Evolutionary conservation across 2,888 invertebrate species (phyloP).

Genomic region (Cremastinae sp.): DNA sequence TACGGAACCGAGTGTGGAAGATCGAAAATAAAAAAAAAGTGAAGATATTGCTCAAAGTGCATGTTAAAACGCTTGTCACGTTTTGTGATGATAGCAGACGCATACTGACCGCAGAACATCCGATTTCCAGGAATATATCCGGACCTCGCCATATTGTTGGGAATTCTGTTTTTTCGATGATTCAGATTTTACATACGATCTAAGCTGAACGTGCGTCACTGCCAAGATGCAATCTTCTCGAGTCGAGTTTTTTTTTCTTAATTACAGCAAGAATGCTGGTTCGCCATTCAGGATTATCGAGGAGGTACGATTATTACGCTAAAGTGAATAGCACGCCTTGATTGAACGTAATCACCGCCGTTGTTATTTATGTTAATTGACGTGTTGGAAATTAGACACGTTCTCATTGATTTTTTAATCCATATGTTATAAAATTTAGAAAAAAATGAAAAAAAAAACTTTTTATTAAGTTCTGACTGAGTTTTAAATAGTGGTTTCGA

Average conservation of each 20-base stretch:
- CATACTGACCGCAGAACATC: conserved; percentile 54
- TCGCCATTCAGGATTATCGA: neutral
- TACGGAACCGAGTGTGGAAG: neutral
- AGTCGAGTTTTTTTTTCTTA: conserved; percentile 51
- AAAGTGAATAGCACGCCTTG: conserved; percentile 3
- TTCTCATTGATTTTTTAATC: too few relatives aligned
- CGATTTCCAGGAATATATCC: conserved; percentile 60
- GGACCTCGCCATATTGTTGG: conserved; percentile 59
- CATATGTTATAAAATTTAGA: too few relatives aligned
- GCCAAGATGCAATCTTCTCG: conserved; percentile 64
- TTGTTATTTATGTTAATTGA: neutral
- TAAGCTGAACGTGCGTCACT: conserved; percentile 50
- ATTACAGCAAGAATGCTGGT: conserved; percentile 40
- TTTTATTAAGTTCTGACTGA: too few relatives aligned
- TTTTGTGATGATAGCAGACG: conserved; percentile 56
- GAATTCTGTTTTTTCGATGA: conserved; percentile 65
- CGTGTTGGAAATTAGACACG: too few relatives aligned
- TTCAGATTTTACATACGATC: conserved; percentile 61
- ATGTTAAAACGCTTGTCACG: conserved; percentile 5
- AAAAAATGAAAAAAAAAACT: too few relatives aligned
- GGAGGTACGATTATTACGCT: conserved; percentile 3
- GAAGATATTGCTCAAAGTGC: neutral
- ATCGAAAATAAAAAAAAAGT: neutral
- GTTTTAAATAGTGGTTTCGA: too few relatives aligned
- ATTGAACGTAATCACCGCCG: neutral